phyloP scores from a whole-genome alignment of 1,140 invertebrate species.

The Macrobrachium rosenbergii region DNA sequence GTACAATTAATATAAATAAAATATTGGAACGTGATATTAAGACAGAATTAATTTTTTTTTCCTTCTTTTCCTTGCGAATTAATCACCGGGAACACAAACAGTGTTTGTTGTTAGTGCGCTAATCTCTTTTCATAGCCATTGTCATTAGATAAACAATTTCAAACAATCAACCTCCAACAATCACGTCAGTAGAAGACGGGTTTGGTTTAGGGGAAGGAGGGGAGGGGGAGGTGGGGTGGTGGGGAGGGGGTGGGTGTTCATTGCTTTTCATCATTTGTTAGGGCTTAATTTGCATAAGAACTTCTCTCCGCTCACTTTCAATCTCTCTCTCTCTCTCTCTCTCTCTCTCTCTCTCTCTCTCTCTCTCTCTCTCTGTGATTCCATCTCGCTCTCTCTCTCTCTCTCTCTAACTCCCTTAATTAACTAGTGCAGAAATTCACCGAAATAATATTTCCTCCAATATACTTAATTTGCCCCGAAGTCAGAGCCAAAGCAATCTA shows the following conservation, averaged over 20 bases:
- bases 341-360: neutral
- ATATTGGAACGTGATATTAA: too few species aligned
- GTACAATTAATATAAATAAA: too few species aligned
- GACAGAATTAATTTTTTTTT: too few species aligned
- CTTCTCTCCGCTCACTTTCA: neutral
- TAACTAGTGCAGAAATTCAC: neutral
- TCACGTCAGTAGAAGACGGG: neutral
- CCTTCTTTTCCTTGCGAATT: too few species aligned
- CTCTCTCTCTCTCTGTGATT: neutral
- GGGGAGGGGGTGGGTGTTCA: too few species aligned
- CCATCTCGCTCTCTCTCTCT: neutral
- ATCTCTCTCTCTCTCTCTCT: constrained; percentile 32
- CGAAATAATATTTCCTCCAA: constrained; percentile 11
- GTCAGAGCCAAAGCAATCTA: constrained; percentile 12
- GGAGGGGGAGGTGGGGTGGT: neutral
- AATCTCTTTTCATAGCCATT: too few species aligned
- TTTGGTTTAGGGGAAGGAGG: neutral
- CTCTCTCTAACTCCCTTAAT: neutral
- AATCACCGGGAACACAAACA: too few species aligned
- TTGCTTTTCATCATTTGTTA: too few species aligned
- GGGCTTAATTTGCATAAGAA: too few species aligned
- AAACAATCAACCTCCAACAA: too few species aligned
- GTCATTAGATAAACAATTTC: too few species aligned
- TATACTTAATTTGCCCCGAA: constrained; percentile 14
- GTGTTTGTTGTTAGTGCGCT: too few species aligned